phyloP scores from a whole-genome alignment of 2,113 vertebrate genomes.

The Hucho hucho region DNA sequence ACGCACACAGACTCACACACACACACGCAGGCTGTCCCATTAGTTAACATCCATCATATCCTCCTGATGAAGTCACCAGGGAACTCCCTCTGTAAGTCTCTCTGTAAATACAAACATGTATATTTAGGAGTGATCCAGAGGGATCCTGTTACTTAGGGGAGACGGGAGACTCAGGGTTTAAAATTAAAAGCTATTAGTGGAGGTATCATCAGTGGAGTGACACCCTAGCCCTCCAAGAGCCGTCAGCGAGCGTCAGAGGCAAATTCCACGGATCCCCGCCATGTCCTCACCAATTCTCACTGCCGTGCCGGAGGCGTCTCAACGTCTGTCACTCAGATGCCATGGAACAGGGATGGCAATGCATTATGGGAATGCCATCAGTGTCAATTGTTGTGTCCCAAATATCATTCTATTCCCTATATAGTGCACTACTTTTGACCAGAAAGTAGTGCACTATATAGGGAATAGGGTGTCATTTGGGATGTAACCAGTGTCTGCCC shows the following conservation, averaged over 20 bases:
- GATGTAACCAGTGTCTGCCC: background rate
- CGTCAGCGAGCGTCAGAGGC: constrained; percentile 63
- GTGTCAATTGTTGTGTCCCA: background rate
- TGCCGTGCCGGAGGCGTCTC: constrained; percentile 49
- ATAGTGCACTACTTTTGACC: too few relatives aligned
- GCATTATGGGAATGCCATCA: constrained; percentile 49
- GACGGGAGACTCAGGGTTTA: constrained; percentile 63
- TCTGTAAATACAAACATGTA: constrained; percentile 67
- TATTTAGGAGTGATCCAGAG: constrained; percentile 63
- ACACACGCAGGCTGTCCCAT: constrained; percentile 64
- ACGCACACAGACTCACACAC: constrained; percentile 57
- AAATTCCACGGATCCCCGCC: constrained; percentile 63
- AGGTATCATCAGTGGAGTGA: constrained; percentile 60
- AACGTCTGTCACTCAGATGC: constrained; percentile 67
- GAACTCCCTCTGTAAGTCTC: constrained; percentile 53
- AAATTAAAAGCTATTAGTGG: constrained; percentile 77
- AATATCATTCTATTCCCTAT: too few relatives aligned
- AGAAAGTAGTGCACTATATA: too few relatives aligned
- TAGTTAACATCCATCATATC: constrained; percentile 72
- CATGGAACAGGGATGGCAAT: constrained; percentile 27
- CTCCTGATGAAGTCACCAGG: constrained; percentile 52
- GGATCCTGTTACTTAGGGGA: constrained; percentile 70
- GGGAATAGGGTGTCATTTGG: too few relatives aligned
- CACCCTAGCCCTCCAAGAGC: constrained; percentile 67
- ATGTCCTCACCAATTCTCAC: constrained; percentile 70